Evolutionary conservation across 2,888 invertebrate genomes (phyloP).

Genomic region (Ischnura elegans): DNA sequence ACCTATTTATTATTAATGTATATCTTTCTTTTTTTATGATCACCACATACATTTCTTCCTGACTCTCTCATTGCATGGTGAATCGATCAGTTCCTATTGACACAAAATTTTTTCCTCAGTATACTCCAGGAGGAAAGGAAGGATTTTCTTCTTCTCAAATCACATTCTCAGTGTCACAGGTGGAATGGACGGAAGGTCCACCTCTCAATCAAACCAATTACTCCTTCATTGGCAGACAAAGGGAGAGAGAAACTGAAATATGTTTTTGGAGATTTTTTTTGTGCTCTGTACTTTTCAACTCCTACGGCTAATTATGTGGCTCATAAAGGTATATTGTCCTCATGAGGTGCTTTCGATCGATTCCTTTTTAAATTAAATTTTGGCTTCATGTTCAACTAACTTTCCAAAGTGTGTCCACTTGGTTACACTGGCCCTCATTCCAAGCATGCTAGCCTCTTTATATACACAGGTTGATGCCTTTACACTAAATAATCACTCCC

Average conservation of each 20-base stretch:
- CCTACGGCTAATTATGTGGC: slow-evolving; percentile 45
- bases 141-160: slow-evolving; percentile 58
- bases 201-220: slow-evolving; percentile 57
- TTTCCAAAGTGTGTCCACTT: slow-evolving; percentile 18
- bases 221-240: slow-evolving; percentile 50
- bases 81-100: slow-evolving; percentile 59
- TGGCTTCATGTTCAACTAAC: slow-evolving; percentile 41
- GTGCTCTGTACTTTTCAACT: slow-evolving; percentile 63
- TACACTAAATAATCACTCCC: not conserved
- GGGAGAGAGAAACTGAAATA: slow-evolving; percentile 48
- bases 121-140: slow-evolving; percentile 43
- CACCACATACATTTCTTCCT: slow-evolving; percentile 61
- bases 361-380: slow-evolving; percentile 45
- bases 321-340: slow-evolving; percentile 50
- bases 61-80: slow-evolving; percentile 60
- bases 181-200: slow-evolving; percentile 58
- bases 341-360: slow-evolving; percentile 39
- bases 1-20: slow-evolving; percentile 40
- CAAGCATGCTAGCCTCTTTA: slow-evolving; percentile 29
- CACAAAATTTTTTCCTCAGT: slow-evolving; percentile 65
- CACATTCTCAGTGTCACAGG: slow-evolving; percentile 50
- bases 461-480: slow-evolving; percentile 11
- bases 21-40: slow-evolving; percentile 36
- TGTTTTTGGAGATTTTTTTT: slow-evolving; percentile 56
- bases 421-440: slow-evolving; percentile 33